Conservation (phyloP, 2,113 vertebrate species). For the Corythoichthys haematopterus region DNA sequence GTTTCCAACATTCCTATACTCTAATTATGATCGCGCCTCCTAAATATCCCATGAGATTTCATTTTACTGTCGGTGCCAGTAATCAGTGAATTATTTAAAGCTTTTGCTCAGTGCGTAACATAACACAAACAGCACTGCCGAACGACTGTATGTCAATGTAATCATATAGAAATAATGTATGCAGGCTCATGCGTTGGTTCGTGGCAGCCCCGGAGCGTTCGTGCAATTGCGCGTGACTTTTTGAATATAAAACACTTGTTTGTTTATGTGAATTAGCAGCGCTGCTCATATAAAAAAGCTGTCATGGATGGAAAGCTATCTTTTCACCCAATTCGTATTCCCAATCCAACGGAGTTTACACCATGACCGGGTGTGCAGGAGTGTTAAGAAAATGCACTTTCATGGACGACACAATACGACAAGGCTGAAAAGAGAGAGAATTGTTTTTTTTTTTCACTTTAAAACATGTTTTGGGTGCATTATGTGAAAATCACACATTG, state of each 20-base stretch:
- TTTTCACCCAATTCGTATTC: neutral
- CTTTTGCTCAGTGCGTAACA: neutral
- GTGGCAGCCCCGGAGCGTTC: neutral
- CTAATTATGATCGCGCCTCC: neutral
- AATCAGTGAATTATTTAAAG: neutral
- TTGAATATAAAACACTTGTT: constrained; percentile 14
- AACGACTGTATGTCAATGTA: neutral
- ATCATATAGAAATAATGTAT: neutral
- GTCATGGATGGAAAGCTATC: constrained; percentile 3
- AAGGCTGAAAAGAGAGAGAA: neutral
- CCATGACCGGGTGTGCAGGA: constrained; percentile 16
- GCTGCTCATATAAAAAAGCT: constrained; percentile 26
- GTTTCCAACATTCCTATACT: neutral
- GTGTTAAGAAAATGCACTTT: constrained; percentile 20
- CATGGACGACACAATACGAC: neutral
- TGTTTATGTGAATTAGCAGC: constrained; percentile 17
- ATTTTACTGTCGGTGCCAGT: neutral
- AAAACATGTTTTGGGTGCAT: neutral
- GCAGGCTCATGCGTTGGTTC: neutral
- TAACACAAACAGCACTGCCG: neutral
- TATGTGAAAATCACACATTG: neutral
- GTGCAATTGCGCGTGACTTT: constrained; percentile 5
- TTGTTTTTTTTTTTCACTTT: neutral
- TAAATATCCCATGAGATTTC: neutral
- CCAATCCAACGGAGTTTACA: constrained; percentile 29